phyloP scores from a whole-genome alignment of 2,888 invertebrate species.

The Stictocephala bisonia region DNA sequence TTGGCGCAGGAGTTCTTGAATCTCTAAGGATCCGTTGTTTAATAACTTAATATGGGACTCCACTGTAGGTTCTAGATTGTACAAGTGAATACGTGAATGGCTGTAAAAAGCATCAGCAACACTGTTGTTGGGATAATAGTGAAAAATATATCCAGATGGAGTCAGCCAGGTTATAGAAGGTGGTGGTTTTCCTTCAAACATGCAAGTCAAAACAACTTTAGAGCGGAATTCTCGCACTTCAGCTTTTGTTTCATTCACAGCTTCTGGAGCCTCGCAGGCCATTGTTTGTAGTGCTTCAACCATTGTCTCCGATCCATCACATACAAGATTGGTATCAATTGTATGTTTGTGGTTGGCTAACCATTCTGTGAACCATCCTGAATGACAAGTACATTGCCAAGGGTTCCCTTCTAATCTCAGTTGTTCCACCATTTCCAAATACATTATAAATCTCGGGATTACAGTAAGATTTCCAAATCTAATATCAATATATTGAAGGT shows the following conservation, averaged over 20 bases:
- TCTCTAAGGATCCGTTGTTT: conserved; percentile 82
- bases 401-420: conserved; percentile 80
- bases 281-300: conserved; percentile 6
- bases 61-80: conserved; percentile 64
- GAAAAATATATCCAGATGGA: conserved; percentile 65
- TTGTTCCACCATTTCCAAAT: conserved; percentile 72
- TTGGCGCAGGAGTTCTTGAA: conserved; percentile 76
- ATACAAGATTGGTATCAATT: conserved; percentile 20
- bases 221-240: conserved; percentile 41
- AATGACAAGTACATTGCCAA: conserved; percentile 88
- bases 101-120: conserved; percentile 67
- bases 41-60: conserved; percentile 65
- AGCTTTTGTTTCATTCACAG: conserved; percentile 18
- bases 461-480: conserved; percentile 75
- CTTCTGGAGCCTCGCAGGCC: conserved; percentile 40
- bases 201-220: conserved; percentile 39
- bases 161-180: conserved; percentile 65
- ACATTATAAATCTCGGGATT: conserved; percentile 76
- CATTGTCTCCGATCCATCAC: conserved; percentile 16
- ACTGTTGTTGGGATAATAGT: conserved; percentile 26
- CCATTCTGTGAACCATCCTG: conserved; percentile 81
- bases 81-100: conserved; percentile 73
- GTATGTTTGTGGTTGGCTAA: conserved; percentile 64
- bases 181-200: conserved; percentile 35
- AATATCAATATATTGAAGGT: conserved; percentile 64